A percentile compares a stretch with the other conserved stretches of the same genome.
Evolutionary conservation across 2,113 vertebrate genomes (phyloP).

Genomic region (human (Homo sapiens)): DNA sequence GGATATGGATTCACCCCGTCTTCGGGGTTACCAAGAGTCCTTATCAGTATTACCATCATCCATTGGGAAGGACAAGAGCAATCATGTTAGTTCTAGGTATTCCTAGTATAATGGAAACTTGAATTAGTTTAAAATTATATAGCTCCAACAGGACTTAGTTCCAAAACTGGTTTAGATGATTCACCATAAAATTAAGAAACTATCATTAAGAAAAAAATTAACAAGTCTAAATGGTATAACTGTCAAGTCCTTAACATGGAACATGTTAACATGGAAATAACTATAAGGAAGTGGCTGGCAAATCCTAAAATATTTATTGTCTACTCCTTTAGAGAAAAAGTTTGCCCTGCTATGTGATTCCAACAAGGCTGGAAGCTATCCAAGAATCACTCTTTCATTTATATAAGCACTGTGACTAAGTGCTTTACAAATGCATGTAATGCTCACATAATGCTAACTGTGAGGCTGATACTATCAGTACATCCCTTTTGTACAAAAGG

Average conservation of each 20-base stretch:
- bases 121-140: not conserved
- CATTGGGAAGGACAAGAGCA: not conserved
- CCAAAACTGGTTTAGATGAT: constrained; percentile 19
- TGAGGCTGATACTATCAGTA: not conserved
- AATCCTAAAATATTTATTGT: not conserved
- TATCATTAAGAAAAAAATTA: not conserved
- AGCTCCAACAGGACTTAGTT: not conserved
- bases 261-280: not conserved
- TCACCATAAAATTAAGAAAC: not conserved
- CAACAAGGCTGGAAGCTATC: not conserved
- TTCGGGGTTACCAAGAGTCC: not conserved
- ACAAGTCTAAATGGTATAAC: not conserved
- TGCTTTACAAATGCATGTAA: not conserved
- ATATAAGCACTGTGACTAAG: not conserved
- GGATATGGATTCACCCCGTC: not conserved
- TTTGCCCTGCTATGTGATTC: not conserved
- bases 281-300: not conserved
- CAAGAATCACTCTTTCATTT: not conserved
- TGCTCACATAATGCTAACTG: not conserved
- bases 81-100: not conserved
- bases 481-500: not conserved
- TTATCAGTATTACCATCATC: not conserved
- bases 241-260: not conserved
- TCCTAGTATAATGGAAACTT: not conserved
- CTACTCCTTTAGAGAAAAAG: not conserved